Evolutionary conservation across 2,888 invertebrate species (phyloP), one percentile per base, ranked within the genome.

Genomic region (Agonopterix subpropinquella): DNA sequence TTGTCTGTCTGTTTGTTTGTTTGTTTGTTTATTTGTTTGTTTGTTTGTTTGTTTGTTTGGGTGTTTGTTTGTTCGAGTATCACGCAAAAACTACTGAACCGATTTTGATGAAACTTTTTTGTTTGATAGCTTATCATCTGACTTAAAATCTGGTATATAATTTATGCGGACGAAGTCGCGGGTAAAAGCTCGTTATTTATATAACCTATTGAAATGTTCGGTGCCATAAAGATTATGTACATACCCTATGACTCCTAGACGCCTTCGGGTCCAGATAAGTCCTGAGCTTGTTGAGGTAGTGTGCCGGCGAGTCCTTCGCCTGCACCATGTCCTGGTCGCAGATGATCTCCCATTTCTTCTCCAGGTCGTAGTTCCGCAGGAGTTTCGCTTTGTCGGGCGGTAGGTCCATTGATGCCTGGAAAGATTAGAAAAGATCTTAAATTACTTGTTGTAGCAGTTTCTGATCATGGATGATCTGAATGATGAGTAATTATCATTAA

Each of bases 321-420:
- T 97, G 97, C 65, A 98, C 98, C 92, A 96, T 94, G 91, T 98
- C 98, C 95, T 98, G 98, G 92, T 99, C 99, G 91, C 98, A 98
- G 88, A 99, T 98, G 82, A 99, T 95, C 88, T 99, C 98, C 99
- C 99, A 99, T 89, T 99, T 99, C 88, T 98, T 98, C 80, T 98
- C 97, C 82, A 96, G 94, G 87, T 98, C 98, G 80, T 99, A 99
- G 79, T 95, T 96, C 67, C 96, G 95, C 58, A 98, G 90, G 41
- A 98, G 91, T 89, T 98, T 98, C 67, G 98, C 98, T 87, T 99
- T 99, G 88, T 99, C 99, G 37, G 99, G 98, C 15, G 99, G 99
- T 62, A 99, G 90, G 85, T 99, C 99, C 98, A 99, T 99, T 54
- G 98, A 98, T 48, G 97, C 97, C 98, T 99, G 90, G 7, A 93